A percentile compares a stretch with the other conserved stretches of the same genome.
Conservation (phyloP, 2,113 vertebrate species). For the Rhinoderma darwinii region DNA sequence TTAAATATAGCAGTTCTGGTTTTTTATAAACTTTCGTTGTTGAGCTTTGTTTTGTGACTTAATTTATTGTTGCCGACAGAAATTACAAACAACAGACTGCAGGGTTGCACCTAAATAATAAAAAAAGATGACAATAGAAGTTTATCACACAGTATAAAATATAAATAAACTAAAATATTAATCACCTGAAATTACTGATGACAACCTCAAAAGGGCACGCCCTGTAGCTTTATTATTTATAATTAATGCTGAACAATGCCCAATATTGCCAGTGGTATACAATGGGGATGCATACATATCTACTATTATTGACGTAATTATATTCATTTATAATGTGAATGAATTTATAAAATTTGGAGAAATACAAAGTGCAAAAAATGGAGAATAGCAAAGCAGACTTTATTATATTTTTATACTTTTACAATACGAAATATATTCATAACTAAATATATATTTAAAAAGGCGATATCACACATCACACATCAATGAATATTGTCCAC, state of each 20-base stretch:
- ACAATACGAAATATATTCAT: too few relatives aligned
- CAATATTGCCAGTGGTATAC: background rate
- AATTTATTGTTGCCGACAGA: constrained; percentile 16
- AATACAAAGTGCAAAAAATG: too few relatives aligned
- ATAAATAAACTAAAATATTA: constrained; percentile 6
- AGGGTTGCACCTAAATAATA: background rate
- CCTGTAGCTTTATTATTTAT: background rate
- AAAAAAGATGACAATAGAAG: background rate
- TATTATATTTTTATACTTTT: too few relatives aligned
- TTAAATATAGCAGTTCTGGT: constrained; percentile 16
- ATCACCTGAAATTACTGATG: background rate
- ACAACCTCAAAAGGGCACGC: background rate
- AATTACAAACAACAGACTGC: constrained; percentile 18
- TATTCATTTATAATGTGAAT: too few relatives aligned
- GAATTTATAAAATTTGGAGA: too few relatives aligned
- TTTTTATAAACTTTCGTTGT: background rate
- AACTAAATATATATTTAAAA: too few relatives aligned
- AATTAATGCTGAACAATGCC: background rate
- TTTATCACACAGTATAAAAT: background rate
- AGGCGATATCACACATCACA: too few relatives aligned
- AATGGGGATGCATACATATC: background rate
- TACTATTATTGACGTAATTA: too few relatives aligned
- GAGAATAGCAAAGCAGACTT: too few relatives aligned
- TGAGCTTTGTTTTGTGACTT: constrained; percentile 20
- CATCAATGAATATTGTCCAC: too few relatives aligned